Percentiles rank a stretch among this genome's conserved stretches.
These are phyloP conservation scores for Busseola fusca DNA, from an alignment of 2,888 invertebrate species.

Conservation along the genomic window DNA sequence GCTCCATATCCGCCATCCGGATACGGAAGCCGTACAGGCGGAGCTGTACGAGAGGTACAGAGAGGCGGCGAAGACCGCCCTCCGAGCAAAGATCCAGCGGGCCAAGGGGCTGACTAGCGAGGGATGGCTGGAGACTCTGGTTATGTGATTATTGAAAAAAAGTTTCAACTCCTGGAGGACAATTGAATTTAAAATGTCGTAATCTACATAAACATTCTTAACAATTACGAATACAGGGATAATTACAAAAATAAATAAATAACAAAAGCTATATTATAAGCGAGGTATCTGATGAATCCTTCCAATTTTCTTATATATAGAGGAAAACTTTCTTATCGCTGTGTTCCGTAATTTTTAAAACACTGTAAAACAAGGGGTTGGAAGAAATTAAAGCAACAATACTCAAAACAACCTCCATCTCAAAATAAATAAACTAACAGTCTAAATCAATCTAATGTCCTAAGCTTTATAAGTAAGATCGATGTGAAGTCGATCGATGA, in stretches of 20 bases:
- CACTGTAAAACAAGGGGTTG: slow-evolving; percentile 42
- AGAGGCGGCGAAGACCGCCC: too few relatives aligned
- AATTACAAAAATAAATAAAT: slow-evolving; percentile 36
- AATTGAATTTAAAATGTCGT: slow-evolving; percentile 33
- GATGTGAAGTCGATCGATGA: background rate
- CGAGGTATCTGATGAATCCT: slow-evolving; percentile 55
- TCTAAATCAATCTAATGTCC: background rate
- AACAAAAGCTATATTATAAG: slow-evolving; percentile 42
- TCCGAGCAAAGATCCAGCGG: too few relatives aligned
- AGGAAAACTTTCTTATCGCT: slow-evolving; percentile 61
- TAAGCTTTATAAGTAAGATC: background rate
- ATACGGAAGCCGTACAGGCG: too few relatives aligned
- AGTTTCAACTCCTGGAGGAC: background rate
- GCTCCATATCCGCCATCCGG: too few relatives aligned
- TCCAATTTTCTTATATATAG: slow-evolving; percentile 64
- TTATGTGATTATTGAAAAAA: too few relatives aligned
- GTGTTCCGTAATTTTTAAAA: slow-evolving; percentile 61
- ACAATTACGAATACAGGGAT: slow-evolving; percentile 27
- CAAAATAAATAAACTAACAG: background rate
- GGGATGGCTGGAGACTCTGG: too few relatives aligned
- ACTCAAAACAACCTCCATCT: background rate
- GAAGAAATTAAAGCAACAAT: too few relatives aligned
- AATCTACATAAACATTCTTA: slow-evolving; percentile 44
- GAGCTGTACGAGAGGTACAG: too few relatives aligned
- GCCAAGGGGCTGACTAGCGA: too few relatives aligned